Percentiles rank a stretch among this genome's conserved stretches.
Conservation (phyloP, 2,888 invertebrate species). For the Parnassius orleans region DNA sequence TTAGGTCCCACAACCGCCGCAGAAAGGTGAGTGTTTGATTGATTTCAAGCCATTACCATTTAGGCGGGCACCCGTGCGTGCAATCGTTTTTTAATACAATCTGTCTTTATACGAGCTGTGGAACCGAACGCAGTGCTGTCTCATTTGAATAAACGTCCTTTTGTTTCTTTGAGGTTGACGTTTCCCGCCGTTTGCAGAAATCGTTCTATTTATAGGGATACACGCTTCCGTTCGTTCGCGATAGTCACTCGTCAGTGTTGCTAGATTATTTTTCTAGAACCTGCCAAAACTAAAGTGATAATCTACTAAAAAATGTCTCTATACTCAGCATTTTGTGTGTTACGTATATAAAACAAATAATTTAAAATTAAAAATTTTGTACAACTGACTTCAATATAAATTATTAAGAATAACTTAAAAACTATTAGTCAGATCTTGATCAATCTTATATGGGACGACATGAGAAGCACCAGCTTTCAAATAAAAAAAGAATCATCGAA, state of each 20-base stretch:
- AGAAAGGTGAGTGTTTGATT: constrained; percentile 59
- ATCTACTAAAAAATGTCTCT: no score
- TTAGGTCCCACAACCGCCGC: constrained; percentile 43
- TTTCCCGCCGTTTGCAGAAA: constrained; percentile 6
- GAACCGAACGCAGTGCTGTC: constrained; percentile 9
- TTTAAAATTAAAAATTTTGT: no score
- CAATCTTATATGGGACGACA: no score
- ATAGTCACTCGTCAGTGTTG: background rate
- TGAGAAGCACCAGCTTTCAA: no score
- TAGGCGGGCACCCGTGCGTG: constrained; percentile 44
- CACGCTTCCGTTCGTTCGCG: background rate
- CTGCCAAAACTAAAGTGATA: no score
- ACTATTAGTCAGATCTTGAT: no score
- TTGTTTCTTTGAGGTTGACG: constrained; percentile 14
- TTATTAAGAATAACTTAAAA: no score
- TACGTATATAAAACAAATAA: no score
- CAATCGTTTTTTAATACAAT: background rate
- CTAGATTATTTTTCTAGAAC: no score
- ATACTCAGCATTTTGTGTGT: no score
- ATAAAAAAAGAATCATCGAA: no score
- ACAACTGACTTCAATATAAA: no score
- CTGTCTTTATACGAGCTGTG: constrained; percentile 15
- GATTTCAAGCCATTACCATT: constrained; percentile 52
- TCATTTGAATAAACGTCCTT: constrained; percentile 20
- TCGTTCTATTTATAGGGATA: background rate